Conservation (phyloP, 2,888 invertebrate genomes). For the Eustalomyia histrio region DNA sequence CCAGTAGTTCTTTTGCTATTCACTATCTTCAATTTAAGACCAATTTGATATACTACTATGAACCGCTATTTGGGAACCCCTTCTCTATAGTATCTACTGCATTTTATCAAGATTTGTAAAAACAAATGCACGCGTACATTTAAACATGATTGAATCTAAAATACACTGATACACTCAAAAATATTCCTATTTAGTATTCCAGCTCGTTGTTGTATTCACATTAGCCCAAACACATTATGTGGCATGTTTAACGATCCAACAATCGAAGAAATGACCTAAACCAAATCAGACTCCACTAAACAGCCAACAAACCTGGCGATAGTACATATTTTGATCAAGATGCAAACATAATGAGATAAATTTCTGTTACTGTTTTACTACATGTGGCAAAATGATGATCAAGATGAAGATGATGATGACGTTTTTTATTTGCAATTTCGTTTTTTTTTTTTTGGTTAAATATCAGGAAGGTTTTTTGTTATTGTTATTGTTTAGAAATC, state of each 20-base stretch:
- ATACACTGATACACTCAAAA: slow-evolving; percentile 7
- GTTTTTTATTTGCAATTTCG: background rate
- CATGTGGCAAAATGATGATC: slow-evolving; percentile 30
- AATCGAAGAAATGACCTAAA: slow-evolving; percentile 6
- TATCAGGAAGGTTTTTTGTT: background rate
- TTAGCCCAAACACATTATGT: slow-evolving; percentile 31
- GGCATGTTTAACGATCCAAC: background rate
- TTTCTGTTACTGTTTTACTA: slow-evolving; percentile 3
- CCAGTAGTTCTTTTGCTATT: too few species aligned
- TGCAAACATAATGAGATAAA: slow-evolving; percentile 42
- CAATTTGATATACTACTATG: too few species aligned
- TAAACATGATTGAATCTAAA: slow-evolving; percentile 30
- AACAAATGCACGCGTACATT: slow-evolving; percentile 32
- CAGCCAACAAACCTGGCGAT: slow-evolving; percentile 3
- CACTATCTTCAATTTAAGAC: too few species aligned
- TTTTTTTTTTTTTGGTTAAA: background rate
- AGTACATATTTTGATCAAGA: slow-evolving; percentile 33
- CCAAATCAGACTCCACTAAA: background rate
- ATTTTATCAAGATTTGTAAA: slow-evolving; percentile 25
- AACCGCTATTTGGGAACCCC: too few species aligned
- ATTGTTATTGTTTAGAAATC: background rate
- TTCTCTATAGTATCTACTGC: background rate
- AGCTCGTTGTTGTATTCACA: slow-evolving; percentile 13
- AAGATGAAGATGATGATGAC: slow-evolving; percentile 21
- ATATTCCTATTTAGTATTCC: background rate